Percentiles rank a stretch among this genome's conserved stretches.
Conservation (phyloP, 2,797 vertebrate species). For the Cichlasoma orientale region DNA sequence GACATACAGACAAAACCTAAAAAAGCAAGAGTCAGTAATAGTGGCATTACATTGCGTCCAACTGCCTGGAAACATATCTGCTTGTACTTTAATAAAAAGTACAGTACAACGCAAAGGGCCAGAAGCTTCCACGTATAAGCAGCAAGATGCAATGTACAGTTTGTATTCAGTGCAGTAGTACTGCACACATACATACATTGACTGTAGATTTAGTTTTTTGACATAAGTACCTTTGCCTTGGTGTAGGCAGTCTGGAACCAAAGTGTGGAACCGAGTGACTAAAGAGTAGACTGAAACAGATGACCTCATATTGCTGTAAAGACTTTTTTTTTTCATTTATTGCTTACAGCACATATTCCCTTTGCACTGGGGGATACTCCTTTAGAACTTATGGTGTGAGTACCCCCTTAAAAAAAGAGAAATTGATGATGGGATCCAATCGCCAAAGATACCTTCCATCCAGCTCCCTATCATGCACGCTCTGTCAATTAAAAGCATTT, state of each 20-base stretch:
- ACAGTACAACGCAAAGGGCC: too few relatives aligned
- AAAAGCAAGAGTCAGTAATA: background rate
- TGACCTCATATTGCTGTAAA: background rate
- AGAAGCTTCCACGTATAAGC: accelerated
- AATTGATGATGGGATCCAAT: too few relatives aligned
- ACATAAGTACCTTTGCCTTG: background rate
- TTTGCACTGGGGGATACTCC: too few relatives aligned
- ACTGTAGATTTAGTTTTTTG: background rate
- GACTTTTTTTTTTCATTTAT: background rate
- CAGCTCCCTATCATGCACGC: too few relatives aligned
- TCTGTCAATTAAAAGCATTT: too few relatives aligned
- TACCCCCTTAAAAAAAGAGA: too few relatives aligned
- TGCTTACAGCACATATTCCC: too few relatives aligned
- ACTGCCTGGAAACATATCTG: background rate
- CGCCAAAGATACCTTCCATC: too few relatives aligned
- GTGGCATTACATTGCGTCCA: background rate
- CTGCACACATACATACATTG: background rate
- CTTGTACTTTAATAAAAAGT: too few relatives aligned
- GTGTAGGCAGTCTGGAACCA: background rate
- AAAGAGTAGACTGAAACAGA: background rate
- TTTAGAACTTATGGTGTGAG: too few relatives aligned
- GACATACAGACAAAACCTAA: background rate
- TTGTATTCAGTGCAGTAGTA: background rate
- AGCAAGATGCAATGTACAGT: background rate
- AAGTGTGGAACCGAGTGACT: too few relatives aligned